Evolutionary conservation across 2,888 invertebrate genomes (phyloP), one percentile per base, ranked within the genome.

Genomic region (Exephanes ischioxanthus): DNA sequence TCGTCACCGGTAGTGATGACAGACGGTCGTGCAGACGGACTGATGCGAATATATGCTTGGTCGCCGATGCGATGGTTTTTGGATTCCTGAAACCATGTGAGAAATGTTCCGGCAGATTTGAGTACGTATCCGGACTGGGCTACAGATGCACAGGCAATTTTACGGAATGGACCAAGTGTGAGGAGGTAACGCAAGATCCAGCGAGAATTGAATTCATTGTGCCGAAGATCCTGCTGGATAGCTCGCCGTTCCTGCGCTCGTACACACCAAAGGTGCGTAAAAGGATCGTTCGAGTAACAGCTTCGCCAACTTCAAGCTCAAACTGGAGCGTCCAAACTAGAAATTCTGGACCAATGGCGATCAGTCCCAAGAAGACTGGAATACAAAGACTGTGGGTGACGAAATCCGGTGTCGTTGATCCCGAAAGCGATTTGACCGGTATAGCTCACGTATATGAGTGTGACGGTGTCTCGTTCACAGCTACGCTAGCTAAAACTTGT

Each of bases 161-260:
- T 45, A 97, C 96, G 14, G 99, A 98, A 92, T 99, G 98, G 98
- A 97, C 97, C 0, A 98, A 97, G 94, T 99, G 99, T 93, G 95
- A 96, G 77, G 95, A 96, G 90, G 93, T 96, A 4, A 95, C 96
- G 0, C 96, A 96, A 89, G 96, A 96, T 61, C 99, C 99, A 0
- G 95, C 96, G 86, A 95, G 99, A 83, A 94, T 91, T 7, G 94
- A 96, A 6, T 97, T 98, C 92, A 95, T 94, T 88, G 94, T 99
- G 19, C 97, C 98, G 0, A 90, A 94, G 0, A 95, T 95, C 0
- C 94, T 97, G 22, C 95, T 96, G 88, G 94, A 95, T 55, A 87
- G 94, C 0, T 94, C 95, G 88, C 80, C 94, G 0, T 95, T 96
- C 83, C 94, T 98, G 92, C 95, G 95, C 73, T 94, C 94, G 48